phyloP scores from a whole-genome alignment of 35 echinoderm and acorn worm genomes.

The Hemicentrotus pulcherrimus region DNA sequence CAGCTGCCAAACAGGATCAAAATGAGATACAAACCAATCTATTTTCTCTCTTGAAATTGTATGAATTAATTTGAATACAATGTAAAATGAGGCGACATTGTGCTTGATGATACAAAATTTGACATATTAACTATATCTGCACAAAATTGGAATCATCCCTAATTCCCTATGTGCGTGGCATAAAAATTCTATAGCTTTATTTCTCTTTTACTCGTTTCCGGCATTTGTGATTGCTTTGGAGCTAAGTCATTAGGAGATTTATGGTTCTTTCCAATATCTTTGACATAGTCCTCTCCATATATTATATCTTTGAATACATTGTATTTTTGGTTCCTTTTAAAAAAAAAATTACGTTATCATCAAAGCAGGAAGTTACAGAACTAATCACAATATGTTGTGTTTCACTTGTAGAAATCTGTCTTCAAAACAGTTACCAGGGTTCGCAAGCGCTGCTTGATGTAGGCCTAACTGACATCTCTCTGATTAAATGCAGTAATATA shows the following conservation, averaged over 20 bases:
- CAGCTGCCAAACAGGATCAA: not conserved
- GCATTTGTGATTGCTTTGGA: not conserved
- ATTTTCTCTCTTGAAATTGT: not conserved
- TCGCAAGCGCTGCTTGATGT: too few relatives aligned
- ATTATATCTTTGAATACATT: too few relatives aligned
- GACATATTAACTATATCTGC: not conserved
- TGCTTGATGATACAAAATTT: not conserved
- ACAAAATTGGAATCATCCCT: not conserved
- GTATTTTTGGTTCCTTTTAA: too few relatives aligned
- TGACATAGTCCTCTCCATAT: not conserved
- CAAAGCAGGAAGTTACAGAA: too few relatives aligned
- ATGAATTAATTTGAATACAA: not conserved
- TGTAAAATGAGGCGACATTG: not conserved
- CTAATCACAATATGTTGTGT: too few relatives aligned
- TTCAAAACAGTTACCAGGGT: too few relatives aligned
- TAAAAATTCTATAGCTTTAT: not conserved
- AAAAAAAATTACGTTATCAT: too few relatives aligned
- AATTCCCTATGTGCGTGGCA: not conserved
- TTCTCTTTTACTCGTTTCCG: not conserved
- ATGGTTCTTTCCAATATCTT: not conserved
- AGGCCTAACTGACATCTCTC: too few relatives aligned
- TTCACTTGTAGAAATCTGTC: too few relatives aligned
- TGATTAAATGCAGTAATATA: too few relatives aligned
- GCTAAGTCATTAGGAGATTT: not conserved
- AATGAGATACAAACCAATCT: not conserved